These are phyloP conservation scores for Hoplodrina blanda DNA, from an alignment of 2,888 invertebrate species.

Conservation along the genomic window DNA sequence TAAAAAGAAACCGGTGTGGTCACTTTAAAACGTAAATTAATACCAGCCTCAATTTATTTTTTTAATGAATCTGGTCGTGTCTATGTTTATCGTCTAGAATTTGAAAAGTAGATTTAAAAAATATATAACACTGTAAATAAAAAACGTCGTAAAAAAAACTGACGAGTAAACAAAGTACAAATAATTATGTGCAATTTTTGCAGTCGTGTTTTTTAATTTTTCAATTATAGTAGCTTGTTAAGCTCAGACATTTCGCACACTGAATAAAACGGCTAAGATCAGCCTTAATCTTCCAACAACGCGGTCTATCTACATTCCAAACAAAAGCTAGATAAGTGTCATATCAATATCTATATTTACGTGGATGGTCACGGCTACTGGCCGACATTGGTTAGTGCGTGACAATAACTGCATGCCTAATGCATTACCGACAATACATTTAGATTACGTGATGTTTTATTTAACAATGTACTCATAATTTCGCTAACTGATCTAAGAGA, in stretches of 20 bases:
- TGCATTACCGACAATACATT: conserved; percentile 44
- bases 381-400: conserved; percentile 64
- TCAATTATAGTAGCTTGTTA: too few relatives aligned
- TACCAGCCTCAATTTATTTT: too few relatives aligned
- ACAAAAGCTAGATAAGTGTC: conserved; percentile 24
- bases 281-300: conserved; percentile 25
- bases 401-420: conserved; percentile 62
- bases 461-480: conserved; percentile 54
- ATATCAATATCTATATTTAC: conserved; percentile 29
- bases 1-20: too few relatives aligned
- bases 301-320: conserved; percentile 50
- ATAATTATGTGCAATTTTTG: too few relatives aligned
- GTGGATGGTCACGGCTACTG: conserved; percentile 47
- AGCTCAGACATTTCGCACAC: neutral
- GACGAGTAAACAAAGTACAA: too few relatives aligned
- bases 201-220: too few relatives aligned
- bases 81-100: too few relatives aligned
- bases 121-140: too few relatives aligned
- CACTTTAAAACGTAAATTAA: too few relatives aligned
- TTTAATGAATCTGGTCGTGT: too few relatives aligned
- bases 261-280: neutral
- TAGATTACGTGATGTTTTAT: conserved; percentile 65
- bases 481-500: conserved; percentile 36
- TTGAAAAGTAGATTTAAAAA: too few relatives aligned
- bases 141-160: too few relatives aligned